Evolutionary conservation across 1,140 invertebrate species (phyloP).

Genomic region (Spodoptera frugiperda): DNA sequence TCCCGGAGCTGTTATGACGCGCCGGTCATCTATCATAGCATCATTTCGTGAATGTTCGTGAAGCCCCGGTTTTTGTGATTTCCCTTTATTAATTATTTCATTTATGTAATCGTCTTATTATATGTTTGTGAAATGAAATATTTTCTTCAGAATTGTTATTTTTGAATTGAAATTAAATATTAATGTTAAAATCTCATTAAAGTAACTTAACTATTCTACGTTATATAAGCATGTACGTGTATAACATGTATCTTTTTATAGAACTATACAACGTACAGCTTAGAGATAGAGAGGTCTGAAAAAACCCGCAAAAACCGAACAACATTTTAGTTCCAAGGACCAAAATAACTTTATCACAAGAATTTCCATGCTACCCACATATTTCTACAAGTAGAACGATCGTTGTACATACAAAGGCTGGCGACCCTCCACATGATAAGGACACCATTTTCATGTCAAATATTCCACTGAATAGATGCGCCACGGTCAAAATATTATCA

Average conservation of each 20-base stretch:
- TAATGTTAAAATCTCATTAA: too few species aligned
- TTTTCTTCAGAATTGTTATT: too few species aligned
- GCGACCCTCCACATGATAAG: constrained; percentile 22
- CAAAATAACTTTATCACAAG: constrained; percentile 30
- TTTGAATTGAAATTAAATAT: too few species aligned
- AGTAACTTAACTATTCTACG: too few species aligned
- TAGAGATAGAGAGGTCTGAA: background rate
- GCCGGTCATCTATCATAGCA: constrained; percentile 51
- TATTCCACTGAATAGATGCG: constrained; percentile 8
- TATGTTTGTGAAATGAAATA: too few species aligned
- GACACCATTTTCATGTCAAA: background rate
- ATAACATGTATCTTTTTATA: too few species aligned
- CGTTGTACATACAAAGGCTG: constrained; percentile 24
- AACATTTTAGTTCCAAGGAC: background rate
- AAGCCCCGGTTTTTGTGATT: constrained; percentile 12
- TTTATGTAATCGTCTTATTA: background rate
- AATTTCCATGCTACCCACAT: constrained; percentile 33
- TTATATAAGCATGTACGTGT: too few species aligned
- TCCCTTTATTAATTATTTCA: background rate
- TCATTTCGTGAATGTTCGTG: constrained; percentile 33
- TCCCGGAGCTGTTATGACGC: constrained; percentile 11
- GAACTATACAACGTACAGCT: too few species aligned
- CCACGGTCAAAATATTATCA: constrained; percentile 10
- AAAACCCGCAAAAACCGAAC: background rate
- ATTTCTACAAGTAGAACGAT: constrained; percentile 5